Conservation (phyloP, 2,113 vertebrate genomes). For the Poeciliopsis turrubarensis region DNA sequence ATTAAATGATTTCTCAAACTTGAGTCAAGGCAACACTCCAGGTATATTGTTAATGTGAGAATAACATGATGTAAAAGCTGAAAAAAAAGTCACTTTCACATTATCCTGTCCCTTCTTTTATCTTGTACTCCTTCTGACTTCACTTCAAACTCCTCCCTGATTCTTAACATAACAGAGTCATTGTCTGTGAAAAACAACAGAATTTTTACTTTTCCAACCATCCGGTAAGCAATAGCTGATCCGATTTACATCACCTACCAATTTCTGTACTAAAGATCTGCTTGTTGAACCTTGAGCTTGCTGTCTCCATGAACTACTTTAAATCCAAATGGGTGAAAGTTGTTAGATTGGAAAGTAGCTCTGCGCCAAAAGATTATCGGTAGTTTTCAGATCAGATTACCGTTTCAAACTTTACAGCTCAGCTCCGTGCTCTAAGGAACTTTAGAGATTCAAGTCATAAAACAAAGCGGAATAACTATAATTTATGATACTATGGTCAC, state of each 20-base stretch:
- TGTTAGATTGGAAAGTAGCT: neutral
- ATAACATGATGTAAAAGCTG: too few species aligned
- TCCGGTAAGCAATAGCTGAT: too few species aligned
- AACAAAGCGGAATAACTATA: neutral
- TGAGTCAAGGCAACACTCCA: too few species aligned
- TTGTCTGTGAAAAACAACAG: too few species aligned
- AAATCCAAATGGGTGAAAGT: neutral
- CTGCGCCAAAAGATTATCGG: neutral
- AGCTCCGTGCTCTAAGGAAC: neutral
- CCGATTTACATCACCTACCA: neutral
- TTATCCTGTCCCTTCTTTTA: too few species aligned
- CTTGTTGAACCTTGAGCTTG: neutral
- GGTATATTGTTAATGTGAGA: too few species aligned
- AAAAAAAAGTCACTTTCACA: too few species aligned
- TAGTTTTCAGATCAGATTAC: neutral
- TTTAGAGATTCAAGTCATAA: slow-evolving; percentile 6
- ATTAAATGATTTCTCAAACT: too few species aligned
- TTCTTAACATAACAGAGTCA: too few species aligned
- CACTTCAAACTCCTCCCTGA: too few species aligned
- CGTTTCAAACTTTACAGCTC: neutral
- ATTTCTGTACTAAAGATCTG: neutral
- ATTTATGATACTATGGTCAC: neutral
- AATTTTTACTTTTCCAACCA: too few species aligned
- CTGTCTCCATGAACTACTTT: neutral
- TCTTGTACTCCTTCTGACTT: too few species aligned